A percentile compares a stretch with the other conserved stretches of the same genome.
These are phyloP conservation scores for Drosophila limbata DNA, from an alignment of 2,888 invertebrate species.

Conservation along the genomic window DNA sequence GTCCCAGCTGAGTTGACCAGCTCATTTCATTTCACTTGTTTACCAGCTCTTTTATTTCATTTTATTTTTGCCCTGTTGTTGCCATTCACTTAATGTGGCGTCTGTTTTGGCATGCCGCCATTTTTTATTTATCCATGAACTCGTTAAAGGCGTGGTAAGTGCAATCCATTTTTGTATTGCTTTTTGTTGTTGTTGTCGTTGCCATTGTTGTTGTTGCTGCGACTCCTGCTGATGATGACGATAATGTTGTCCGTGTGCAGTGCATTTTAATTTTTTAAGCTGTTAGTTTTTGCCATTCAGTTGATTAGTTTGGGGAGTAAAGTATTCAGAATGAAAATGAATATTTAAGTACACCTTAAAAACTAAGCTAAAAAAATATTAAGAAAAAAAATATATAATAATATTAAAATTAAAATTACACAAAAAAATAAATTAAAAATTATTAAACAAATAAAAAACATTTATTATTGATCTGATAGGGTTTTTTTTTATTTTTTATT, in stretches of 20 bases:
- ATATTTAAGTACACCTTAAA: not conserved
- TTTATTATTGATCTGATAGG: too few relatives aligned
- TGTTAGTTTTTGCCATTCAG: conserved; percentile 31
- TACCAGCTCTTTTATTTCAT: conserved; percentile 15
- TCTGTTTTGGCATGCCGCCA: conserved; percentile 79
- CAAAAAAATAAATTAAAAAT: too few relatives aligned
- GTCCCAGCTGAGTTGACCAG: conserved; percentile 48
- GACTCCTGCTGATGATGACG: conserved; percentile 22
- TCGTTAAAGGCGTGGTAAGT: conserved; percentile 70
- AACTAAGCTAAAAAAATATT: too few relatives aligned
- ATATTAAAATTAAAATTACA: too few relatives aligned
- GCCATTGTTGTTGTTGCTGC: conserved; percentile 21
- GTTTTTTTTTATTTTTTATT: too few relatives aligned
- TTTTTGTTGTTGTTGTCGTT: conserved; percentile 6
- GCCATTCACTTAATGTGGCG: conserved; percentile 40
- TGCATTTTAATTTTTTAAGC: conserved; percentile 49
- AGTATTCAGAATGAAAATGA: not conserved
- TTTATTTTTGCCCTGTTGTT: conserved; percentile 15
- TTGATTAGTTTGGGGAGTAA: conserved; percentile 22
- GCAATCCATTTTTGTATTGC: conserved; percentile 41
- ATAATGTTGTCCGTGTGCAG: conserved; percentile 48
- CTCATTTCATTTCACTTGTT: conserved; percentile 44
- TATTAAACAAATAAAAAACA: too few relatives aligned
- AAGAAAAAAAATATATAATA: too few relatives aligned
- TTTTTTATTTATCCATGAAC: conserved; percentile 75